Conservation (phyloP, 2,113 vertebrate genomes). For the Oreotrochilus melanogaster region DNA sequence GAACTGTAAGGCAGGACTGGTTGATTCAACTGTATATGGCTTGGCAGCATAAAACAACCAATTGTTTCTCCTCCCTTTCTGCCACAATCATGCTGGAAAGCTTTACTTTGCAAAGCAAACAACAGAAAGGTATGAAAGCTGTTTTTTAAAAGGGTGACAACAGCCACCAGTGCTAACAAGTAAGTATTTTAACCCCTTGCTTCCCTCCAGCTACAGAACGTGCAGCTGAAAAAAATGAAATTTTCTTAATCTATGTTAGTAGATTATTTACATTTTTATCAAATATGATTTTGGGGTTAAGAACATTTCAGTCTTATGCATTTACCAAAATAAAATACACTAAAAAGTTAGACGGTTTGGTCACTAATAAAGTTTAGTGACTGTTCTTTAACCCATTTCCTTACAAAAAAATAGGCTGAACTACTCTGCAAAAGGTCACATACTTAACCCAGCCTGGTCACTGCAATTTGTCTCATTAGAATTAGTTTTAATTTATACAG, state of each 20-base stretch:
- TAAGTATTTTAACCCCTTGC: too few relatives aligned
- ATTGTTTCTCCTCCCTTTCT: not conserved
- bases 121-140: not conserved
- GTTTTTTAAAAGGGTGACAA: not conserved
- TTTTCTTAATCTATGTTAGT: not conserved
- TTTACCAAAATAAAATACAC: not conserved
- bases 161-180: not conserved
- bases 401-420: not conserved
- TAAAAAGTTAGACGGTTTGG: not conserved
- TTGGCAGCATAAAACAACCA: not conserved
- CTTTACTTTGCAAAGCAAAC: not conserved
- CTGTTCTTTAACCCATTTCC: not conserved
- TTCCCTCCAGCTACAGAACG: not conserved
- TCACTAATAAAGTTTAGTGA: not conserved
- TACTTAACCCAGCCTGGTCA: not conserved
- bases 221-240: not conserved
- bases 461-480: conserved; percentile 56
- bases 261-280: not conserved
- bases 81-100: not conserved
- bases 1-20: not conserved
- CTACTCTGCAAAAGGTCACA: not conserved
- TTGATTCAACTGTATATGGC: not conserved
- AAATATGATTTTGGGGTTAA: not conserved
- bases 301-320: not conserved
- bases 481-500: conserved; percentile 33